These are phyloP conservation scores for Sphaerophoria taeniata DNA, from an alignment of 2,888 invertebrate genomes.

Conservation along the genomic window DNA sequence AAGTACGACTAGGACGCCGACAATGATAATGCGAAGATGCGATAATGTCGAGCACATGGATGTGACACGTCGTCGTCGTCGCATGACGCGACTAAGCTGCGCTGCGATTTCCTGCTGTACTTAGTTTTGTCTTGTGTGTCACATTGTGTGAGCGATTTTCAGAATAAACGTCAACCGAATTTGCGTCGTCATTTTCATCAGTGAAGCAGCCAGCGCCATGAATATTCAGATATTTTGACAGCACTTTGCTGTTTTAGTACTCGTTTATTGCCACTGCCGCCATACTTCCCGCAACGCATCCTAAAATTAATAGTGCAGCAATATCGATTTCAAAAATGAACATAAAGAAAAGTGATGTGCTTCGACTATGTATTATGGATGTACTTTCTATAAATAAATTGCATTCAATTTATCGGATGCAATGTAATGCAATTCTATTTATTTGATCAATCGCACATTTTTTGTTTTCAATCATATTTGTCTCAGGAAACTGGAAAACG, in stretches of 20 bases:
- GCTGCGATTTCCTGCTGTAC: constrained; percentile 45
- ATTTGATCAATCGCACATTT: constrained; percentile 65
- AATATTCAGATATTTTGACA: constrained; percentile 40
- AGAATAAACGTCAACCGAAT: constrained; percentile 67
- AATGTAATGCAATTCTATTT: constrained; percentile 70
- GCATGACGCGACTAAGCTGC: not conserved
- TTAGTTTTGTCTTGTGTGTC: constrained; percentile 42
- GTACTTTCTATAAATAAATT: constrained; percentile 52
- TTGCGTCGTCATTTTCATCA: not conserved
- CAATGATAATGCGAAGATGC: constrained; percentile 31
- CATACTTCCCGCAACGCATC: constrained; percentile 20
- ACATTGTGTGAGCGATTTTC: constrained; percentile 45
- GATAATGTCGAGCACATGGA: constrained; percentile 60
- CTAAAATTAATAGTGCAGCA: constrained; percentile 53
- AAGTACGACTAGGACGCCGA: too few relatives aligned
- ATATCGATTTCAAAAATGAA: not conserved
- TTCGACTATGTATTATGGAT: not conserved
- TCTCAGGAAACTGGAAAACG: not conserved
- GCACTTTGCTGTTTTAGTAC: constrained; percentile 8
- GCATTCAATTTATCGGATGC: constrained; percentile 60
- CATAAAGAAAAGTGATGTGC: constrained; percentile 17
- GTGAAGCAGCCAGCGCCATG: not conserved
- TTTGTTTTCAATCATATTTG: constrained; percentile 11
- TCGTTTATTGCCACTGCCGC: not conserved
- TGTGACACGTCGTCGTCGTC: constrained; percentile 44